Evolutionary conservation across 2,888 invertebrate species (phyloP).

Genomic region (Periphyllus acericola): DNA sequence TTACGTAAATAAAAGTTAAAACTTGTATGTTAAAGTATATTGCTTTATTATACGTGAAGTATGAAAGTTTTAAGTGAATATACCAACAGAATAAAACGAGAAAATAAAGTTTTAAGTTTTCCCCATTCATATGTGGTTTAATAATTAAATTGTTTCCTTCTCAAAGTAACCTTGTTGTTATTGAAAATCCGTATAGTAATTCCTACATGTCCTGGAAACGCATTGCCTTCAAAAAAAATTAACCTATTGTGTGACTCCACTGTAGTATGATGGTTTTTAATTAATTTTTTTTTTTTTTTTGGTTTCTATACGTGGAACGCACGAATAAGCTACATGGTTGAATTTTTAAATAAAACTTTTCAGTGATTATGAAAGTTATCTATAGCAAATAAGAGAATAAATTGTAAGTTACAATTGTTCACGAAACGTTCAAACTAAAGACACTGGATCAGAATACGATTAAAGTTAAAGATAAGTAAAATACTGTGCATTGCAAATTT

Average conservation of each 20-base stretch:
- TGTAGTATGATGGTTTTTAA: too few relatives aligned
- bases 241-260: neutral
- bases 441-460: too few relatives aligned
- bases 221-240: neutral
- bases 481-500: too few relatives aligned
- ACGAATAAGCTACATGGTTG: too few relatives aligned
- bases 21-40: neutral
- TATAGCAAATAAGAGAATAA: too few relatives aligned
- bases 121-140: neutral
- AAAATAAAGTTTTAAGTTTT: slow-evolving; percentile 25
- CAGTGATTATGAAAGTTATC: too few relatives aligned
- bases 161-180: neutral
- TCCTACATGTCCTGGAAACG: neutral
- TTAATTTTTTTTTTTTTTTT: too few relatives aligned
- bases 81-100: neutral
- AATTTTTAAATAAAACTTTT: too few relatives aligned
- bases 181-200: neutral
- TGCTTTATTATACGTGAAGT: neutral
- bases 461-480: too few relatives aligned
- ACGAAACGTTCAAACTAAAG: too few relatives aligned
- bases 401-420: too few relatives aligned
- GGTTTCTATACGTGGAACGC: too few relatives aligned
- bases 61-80: slow-evolving; percentile 2
- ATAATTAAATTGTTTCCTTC: slow-evolving; percentile 26
- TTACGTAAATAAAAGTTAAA: neutral